phyloP scores from a whole-genome alignment of 2,888 invertebrate genomes.

The Ochropleura plecta region DNA sequence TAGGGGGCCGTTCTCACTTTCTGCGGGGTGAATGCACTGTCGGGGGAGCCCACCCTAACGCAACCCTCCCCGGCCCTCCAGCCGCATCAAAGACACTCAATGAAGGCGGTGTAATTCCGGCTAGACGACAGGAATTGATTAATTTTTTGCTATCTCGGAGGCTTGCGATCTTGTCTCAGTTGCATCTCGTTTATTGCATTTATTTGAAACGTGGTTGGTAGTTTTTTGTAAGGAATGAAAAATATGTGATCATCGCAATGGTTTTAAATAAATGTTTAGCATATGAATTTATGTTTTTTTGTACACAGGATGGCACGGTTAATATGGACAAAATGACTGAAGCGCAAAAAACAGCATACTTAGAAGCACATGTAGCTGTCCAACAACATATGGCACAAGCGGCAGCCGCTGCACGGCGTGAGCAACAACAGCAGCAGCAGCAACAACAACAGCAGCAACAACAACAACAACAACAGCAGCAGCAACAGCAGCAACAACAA shows the following conservation, averaged over 20 bases:
- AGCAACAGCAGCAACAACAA: slow-evolving; percentile 86
- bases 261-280: background rate
- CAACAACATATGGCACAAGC: slow-evolving; percentile 95
- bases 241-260: background rate
- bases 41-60: slow-evolving; percentile 83
- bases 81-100: slow-evolving; percentile 86
- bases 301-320: slow-evolving; percentile 91
- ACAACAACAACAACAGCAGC: slow-evolving; percentile 78
- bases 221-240: background rate
- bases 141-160: slow-evolving; percentile 51
- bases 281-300: background rate
- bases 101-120: slow-evolving; percentile 76
- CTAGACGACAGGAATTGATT: slow-evolving; percentile 69
- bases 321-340: slow-evolving; percentile 95
- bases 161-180: slow-evolving; percentile 34
- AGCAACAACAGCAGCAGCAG: slow-evolving; percentile 87
- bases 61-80: slow-evolving; percentile 80
- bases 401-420: slow-evolving; percentile 89
- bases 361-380: slow-evolving; percentile 94
- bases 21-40: slow-evolving; percentile 89
- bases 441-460: slow-evolving; percentile 76
- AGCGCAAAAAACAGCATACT: slow-evolving; percentile 93
- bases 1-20: slow-evolving; percentile 87
- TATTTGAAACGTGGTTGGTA: background rate
- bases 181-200: slow-evolving; percentile 21